These are phyloP conservation scores for Aspidiotus destructor DNA, from an alignment of 2,888 invertebrate genomes.

Conservation along the genomic window DNA sequence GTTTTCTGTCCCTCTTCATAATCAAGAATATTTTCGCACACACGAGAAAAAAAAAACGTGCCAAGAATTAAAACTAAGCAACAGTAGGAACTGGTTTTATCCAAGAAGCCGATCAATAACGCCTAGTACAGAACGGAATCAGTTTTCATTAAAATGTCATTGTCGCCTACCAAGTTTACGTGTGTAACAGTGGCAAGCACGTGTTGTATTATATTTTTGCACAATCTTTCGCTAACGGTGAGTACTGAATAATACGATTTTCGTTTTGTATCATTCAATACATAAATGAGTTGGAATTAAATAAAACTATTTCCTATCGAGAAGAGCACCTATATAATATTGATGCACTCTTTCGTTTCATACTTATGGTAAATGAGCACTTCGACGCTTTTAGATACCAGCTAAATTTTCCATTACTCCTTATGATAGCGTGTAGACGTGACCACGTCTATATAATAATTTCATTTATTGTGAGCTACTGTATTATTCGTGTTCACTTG, in stretches of 20 bases:
- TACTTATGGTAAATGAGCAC: not conserved
- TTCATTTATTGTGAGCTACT: too few relatives aligned
- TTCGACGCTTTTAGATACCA: not conserved
- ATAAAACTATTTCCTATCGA: too few relatives aligned
- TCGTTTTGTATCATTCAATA: not conserved
- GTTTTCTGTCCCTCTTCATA: slow-evolving; percentile 10
- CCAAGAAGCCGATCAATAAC: slow-evolving; percentile 9
- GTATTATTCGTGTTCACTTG: too few relatives aligned
- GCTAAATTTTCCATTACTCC: too few relatives aligned
- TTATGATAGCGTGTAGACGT: too few relatives aligned
- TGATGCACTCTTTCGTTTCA: not conserved
- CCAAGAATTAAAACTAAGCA: slow-evolving; percentile 1
- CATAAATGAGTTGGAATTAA: not conserved
- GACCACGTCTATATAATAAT: too few relatives aligned
- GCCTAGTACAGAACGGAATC: slow-evolving; percentile 1
- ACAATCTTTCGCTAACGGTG: slow-evolving; percentile 27
- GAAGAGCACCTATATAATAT: not conserved
- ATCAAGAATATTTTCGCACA: slow-evolving; percentile 3
- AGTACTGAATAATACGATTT: slow-evolving; percentile 7
- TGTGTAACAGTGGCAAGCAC: slow-evolving; percentile 30
- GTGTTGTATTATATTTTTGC: slow-evolving; percentile 29
- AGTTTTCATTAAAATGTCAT: slow-evolving; percentile 28
- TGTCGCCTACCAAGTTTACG: slow-evolving; percentile 24
- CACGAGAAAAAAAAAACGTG: not conserved
- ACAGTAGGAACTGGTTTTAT: slow-evolving; percentile 22